Evolutionary conservation across 2,797 vertebrate genomes (phyloP), one percentile per base, ranked within the genome.

Genomic region (Clamator glandarius): DNA sequence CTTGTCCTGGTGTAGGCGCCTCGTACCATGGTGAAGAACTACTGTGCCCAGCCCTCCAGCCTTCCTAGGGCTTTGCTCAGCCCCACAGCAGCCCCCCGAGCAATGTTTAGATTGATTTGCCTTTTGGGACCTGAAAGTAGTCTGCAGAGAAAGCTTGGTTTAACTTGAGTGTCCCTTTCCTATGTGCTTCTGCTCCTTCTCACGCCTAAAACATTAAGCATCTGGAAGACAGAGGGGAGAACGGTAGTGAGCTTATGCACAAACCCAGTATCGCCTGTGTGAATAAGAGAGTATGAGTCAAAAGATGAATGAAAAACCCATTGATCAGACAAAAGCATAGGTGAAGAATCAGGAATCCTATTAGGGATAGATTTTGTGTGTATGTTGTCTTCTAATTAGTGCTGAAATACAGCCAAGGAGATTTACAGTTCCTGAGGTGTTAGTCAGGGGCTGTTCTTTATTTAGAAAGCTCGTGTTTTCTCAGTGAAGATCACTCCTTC

Each of bases 291-390:
- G 66, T 35, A 48, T 0, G 6, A 77, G 69, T 85, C 55, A 74
- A 93, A 91, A 66, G 58, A 74, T 55, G 18, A 77, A 85, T 54
- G 80, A 39, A 75, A 95, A 91, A 16, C 25, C 18, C 54, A 92
- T 5, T 44, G 74, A 73, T 92, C 62, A 89, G 82, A 67, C 29
- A 28, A 69, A 85, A 83, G 42, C 26, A 66, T 79, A 89, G 33
- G 58, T 52, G 35, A 85, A 87, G 78, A 89, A 63, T 67, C 52
- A 84, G 54, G 52, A 91, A 72, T 87, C 58, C 67, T 88, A 39
- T 70, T 84, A 87, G 31, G 57, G 19, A 73, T 3, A 51, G 59
- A 74, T 77, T 91, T 89, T 69, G n/a, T 87, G 46, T 24, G 2
- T 62, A 62, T 80, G 91, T 69, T 84, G 19, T 78, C 77, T 89